Base-by-base conservation (phyloP, 2,113 vertebrate species). In the Siphamia tubifer region DNA sequence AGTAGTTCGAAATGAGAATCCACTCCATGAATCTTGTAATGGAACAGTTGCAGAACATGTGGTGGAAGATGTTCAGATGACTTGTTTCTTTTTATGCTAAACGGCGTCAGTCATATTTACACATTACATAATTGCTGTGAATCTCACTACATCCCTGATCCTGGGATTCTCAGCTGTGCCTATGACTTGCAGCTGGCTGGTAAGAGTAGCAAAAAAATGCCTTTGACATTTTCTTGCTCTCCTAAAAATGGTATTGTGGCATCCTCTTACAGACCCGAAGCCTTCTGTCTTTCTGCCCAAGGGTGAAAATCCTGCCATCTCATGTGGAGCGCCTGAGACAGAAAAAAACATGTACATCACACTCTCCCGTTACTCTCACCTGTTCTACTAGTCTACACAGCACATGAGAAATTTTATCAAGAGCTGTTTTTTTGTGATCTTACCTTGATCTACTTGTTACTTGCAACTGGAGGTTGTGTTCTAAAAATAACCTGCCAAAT, bases 131-230 rank as follows among this genome's bases (percentile, higher is more conserved):
- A 78, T 84, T 69, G 38, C 47, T 21, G 30, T 47, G 52, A 40
- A 23, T 63, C 34, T 77, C 57, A 5, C 45, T 49, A 27, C 47
- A 45, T 28, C 40, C 17, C 45, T 20, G 31, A 24, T 38, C 52
- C 19, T 27, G 58, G 65, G 54, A 79, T 78, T 82, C 68, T 79
- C 76, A 68, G 79, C 75, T 74, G 80, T 82, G 72, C 27, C 43
- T 5, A 21, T 56, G 36, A 58, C 54, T 28, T 35, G 21, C 67
- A 64, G 39, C 76, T 40, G 71, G 45, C 47, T 58, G 49, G 40
- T 21, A 28, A 77, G 74, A 36, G 36, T 20, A 42, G 48, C 34
- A 53, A 49, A 65, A 64, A 57, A 20, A 63, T 32, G 51, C 30
- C 44, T 57, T 64, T 68, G 47, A 79, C 35, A 27, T 31, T 38